Conservation (phyloP, 1,140 invertebrate genomes). For the Rhopalosiphum padi region DNA sequence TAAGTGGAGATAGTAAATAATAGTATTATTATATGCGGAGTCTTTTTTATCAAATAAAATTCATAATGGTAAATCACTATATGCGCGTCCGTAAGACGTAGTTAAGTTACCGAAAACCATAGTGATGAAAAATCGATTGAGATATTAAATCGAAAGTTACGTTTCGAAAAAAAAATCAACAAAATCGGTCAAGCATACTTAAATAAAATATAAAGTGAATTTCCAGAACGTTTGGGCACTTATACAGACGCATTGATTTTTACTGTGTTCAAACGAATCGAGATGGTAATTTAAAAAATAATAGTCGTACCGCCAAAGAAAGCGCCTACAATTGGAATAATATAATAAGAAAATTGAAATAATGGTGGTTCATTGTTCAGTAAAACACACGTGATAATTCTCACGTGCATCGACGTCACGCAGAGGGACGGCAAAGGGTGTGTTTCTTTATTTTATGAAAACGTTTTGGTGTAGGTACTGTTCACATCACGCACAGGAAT, state of each 20-base stretch:
- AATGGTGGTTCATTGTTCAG: background rate
- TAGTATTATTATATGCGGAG: background rate
- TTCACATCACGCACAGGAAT: background rate
- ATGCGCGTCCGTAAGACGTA: background rate
- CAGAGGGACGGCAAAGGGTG: background rate
- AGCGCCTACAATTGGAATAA: background rate
- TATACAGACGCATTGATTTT: background rate
- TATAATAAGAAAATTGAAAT: slow-evolving; percentile 13
- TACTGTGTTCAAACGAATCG: background rate
- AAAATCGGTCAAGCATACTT: background rate
- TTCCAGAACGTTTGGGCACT: background rate
- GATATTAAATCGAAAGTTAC: background rate
- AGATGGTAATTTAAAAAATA: slow-evolving; percentile 19
- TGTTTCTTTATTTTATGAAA: background rate
- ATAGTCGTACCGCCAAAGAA: background rate
- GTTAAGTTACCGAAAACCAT: background rate
- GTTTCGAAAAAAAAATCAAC: background rate
- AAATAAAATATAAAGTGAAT: background rate
- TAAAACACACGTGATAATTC: background rate
- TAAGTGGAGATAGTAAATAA: background rate
- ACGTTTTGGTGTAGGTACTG: background rate
- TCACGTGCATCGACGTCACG: background rate
- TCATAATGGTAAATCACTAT: background rate
- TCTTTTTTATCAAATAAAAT: background rate
- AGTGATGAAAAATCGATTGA: background rate